These are phyloP conservation scores for Portevinia maculata DNA, from an alignment of 2,888 invertebrate species.

Conservation along the genomic window DNA sequence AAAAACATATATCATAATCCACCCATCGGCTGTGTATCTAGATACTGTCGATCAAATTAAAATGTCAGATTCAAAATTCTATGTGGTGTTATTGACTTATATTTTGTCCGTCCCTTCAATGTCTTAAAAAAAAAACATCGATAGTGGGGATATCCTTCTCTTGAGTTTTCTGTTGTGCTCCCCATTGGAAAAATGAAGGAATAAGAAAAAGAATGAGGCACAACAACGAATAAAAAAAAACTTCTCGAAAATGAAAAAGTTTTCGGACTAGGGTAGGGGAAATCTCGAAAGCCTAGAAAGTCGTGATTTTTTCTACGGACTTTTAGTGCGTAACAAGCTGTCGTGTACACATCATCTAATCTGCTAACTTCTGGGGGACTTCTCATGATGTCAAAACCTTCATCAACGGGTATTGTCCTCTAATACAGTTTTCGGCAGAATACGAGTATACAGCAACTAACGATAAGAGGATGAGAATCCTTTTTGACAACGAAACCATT, in stretches of 20 bases:
- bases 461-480: neutral
- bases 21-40: no score
- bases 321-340: neutral
- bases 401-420: conserved; percentile 15
- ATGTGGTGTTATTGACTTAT: no score
- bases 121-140: neutral
- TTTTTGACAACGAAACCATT: neutral
- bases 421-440: conserved; percentile 10
- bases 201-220: neutral
- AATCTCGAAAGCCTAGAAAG: neutral
- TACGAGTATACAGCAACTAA: neutral
- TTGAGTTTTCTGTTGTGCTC: neutral
- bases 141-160: neutral
- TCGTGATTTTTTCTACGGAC: neutral
- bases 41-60: no score
- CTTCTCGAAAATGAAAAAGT: conserved; percentile 3
- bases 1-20: no score
- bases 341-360: conserved; percentile 16
- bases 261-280: neutral
- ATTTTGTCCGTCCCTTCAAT: neutral
- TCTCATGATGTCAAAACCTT: conserved; percentile 16
- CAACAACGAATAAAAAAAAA: neutral
- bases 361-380: neutral
- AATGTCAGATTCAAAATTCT: no score
- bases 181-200: neutral